phyloP scores from a whole-genome alignment of 2,888 invertebrate genomes.

The Chironomus tentans region DNA sequence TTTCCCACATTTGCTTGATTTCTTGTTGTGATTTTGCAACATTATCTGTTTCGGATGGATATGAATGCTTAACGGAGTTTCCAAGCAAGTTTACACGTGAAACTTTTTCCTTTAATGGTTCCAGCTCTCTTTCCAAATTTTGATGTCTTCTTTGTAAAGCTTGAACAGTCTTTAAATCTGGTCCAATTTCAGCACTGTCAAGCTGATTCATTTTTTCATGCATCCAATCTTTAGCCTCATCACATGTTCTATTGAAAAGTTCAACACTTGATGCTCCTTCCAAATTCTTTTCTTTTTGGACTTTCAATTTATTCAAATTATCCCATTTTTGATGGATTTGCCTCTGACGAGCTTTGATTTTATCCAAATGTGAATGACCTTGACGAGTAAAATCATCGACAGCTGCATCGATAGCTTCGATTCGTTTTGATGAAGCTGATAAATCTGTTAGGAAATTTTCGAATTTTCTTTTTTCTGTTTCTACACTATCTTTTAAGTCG shows the following conservation, averaged over 20 bases:
- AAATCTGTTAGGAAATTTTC: slow-evolving; percentile 95
- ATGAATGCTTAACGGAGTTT: slow-evolving; percentile 80
- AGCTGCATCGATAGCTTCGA: slow-evolving; percentile 80
- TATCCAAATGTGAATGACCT: slow-evolving; percentile 78
- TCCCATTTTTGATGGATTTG: slow-evolving; percentile 89
- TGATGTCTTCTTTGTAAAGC: slow-evolving; percentile 87
- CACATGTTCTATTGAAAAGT: slow-evolving; percentile 89
- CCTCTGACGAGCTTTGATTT: slow-evolving; percentile 63
- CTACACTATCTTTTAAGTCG: slow-evolving; percentile 80
- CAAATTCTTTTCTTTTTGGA: slow-evolving; percentile 81
- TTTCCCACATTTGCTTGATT: slow-evolving; percentile 79
- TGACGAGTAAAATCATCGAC: slow-evolving; percentile 76
- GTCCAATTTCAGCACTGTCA: slow-evolving; percentile 65
- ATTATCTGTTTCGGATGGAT: slow-evolving; percentile 81
- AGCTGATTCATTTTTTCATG: slow-evolving; percentile 87
- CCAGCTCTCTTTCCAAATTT: slow-evolving; percentile 86
- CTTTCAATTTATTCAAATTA: slow-evolving; percentile 71
- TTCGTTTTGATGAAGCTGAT: slow-evolving; percentile 83
- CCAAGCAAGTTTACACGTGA: slow-evolving; percentile 79
- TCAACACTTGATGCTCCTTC: slow-evolving; percentile 92
- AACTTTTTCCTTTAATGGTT: slow-evolving; percentile 91
- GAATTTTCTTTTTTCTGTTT: slow-evolving; percentile 87
- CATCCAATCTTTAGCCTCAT: slow-evolving; percentile 97
- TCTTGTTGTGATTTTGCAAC: slow-evolving; percentile 77
- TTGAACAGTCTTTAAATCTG: slow-evolving; percentile 83